Evolutionary conservation across 2,888 invertebrate species (phyloP).

Genomic region (Zelleria hepariella): DNA sequence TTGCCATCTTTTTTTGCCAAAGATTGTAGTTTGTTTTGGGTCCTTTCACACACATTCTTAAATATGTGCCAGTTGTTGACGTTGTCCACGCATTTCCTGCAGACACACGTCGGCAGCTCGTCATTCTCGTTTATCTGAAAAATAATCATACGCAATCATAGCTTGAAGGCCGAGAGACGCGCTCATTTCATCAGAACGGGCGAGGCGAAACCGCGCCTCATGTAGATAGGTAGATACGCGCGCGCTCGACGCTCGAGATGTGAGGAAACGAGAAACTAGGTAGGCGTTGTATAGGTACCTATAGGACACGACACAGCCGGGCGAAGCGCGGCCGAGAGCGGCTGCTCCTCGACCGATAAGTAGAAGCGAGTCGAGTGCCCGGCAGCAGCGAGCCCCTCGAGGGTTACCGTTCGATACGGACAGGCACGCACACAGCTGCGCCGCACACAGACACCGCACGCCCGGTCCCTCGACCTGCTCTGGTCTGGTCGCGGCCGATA

Average conservation of each 20-base stretch:
- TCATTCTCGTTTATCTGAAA: conserved; percentile 76
- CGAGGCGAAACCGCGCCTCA: conserved; percentile 62
- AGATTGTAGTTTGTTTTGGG: conserved; percentile 76
- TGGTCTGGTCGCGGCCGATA: conserved; percentile 65
- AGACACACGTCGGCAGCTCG: conserved; percentile 76
- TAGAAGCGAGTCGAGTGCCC: conserved; percentile 69
- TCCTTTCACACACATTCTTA: conserved; percentile 74
- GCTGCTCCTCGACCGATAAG: conserved; percentile 68
- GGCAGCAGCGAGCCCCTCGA: conserved; percentile 63
- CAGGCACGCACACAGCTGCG: conserved; percentile 60
- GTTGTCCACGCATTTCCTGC: conserved; percentile 74
- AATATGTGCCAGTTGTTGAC: conserved; percentile 78
- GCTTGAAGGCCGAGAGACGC: conserved; percentile 50
- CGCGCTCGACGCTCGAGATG: conserved; percentile 18
- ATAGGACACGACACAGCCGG: conserved; percentile 37
- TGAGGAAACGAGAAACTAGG: conserved; percentile 32
- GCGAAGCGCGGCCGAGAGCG: conserved; percentile 34
- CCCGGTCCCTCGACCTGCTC: conserved; percentile 55
- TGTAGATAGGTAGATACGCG: conserved; percentile 50
- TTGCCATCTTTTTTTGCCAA: conserved; percentile 68
- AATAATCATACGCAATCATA: conserved; percentile 59
- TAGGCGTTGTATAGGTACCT: conserved; percentile 70
- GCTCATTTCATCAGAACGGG: conserved; percentile 61
- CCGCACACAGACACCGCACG: conserved; percentile 27
- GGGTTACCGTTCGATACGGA: conserved; percentile 66